Evolutionary conservation across 2,113 vertebrate genomes (phyloP), one percentile per base, ranked within the genome.

Genomic region (Sterrhoptilus dennistouni): DNA sequence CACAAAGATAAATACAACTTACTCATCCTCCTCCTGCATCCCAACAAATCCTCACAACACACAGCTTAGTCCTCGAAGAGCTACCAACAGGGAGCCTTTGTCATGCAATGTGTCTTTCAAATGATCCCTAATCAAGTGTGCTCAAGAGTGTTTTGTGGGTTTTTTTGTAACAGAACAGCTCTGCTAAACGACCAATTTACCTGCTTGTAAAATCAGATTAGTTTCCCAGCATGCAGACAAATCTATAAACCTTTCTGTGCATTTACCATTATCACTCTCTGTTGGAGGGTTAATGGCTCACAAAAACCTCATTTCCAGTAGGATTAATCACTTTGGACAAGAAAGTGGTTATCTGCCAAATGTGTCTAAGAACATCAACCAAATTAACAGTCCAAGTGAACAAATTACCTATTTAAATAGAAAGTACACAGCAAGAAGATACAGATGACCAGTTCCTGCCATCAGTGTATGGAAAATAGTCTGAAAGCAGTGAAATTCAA

Each of bases 101-200:
- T 66, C 68, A 57, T 0, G 23, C 38, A 82, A 50, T 1, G 0
- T 5, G 33, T 77, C 90, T 66, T 83, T 78, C 50, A 78, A 54
- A 81, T 42, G 11, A 33, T 36, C 29, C 28, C 54, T 76, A 53
- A 81, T 24, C 28, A 70, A 84, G 24, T 1, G 0, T 36, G 53
- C 23, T 80, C 47, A 74, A 25, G 33, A 50, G 4, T 10, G 23
- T 14, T 68, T 15, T 2, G 0, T 12, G 12, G 0, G 36, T 13
- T 35, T 25, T 77, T 22, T n/a, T 27, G 20, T 49, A 65, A 45
- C 23, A 77, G 25, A 75, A 70, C 10, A 91, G 53, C 42, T 50
- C 59, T 83, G 40, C 18, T 53, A 68, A 87, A 21, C 1, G 6
- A 77, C 28, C 45, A 38, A 36, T 54, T 56, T 40, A 85, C 56